Evolutionary conservation across 2,113 vertebrate genomes (phyloP).

Genomic region (Cyanoliseus patagonus): DNA sequence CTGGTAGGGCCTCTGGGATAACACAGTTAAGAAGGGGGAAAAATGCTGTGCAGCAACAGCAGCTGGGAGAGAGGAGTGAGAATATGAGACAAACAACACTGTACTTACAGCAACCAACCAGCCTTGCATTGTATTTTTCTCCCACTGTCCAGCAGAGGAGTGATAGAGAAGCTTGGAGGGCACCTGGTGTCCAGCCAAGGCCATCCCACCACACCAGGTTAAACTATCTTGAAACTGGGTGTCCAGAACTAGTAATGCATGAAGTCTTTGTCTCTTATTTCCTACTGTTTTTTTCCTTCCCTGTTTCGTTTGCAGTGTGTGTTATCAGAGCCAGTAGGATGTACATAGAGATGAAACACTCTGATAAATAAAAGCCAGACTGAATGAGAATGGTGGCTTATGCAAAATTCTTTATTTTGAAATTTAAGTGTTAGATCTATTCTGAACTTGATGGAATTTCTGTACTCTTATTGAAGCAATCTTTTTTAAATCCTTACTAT

Average conservation of each 20-base stretch:
- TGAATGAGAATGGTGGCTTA: background rate
- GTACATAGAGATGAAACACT: background rate
- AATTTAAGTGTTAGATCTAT: background rate
- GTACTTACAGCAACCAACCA: background rate
- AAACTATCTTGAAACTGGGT: background rate
- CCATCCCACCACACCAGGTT: background rate
- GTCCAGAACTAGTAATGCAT: background rate
- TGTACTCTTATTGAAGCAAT: background rate
- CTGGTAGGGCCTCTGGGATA: background rate
- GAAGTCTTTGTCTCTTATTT: background rate
- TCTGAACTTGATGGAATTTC: background rate
- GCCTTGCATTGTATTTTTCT: background rate
- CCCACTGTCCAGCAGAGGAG: accelerated
- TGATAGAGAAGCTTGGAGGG: background rate
- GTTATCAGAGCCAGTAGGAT: background rate
- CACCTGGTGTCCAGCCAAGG: background rate
- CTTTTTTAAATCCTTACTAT: background rate
- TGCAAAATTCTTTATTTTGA: background rate
- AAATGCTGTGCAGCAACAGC: background rate
- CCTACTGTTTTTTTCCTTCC: background rate
- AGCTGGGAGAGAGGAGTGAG: background rate
- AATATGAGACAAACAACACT: background rate
- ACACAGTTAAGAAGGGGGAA: background rate
- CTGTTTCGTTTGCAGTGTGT: background rate
- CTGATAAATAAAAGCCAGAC: background rate